These are phyloP conservation scores for Drosophila mimetica DNA, from an alignment of 2,888 invertebrate genomes.

Conservation along the genomic window DNA sequence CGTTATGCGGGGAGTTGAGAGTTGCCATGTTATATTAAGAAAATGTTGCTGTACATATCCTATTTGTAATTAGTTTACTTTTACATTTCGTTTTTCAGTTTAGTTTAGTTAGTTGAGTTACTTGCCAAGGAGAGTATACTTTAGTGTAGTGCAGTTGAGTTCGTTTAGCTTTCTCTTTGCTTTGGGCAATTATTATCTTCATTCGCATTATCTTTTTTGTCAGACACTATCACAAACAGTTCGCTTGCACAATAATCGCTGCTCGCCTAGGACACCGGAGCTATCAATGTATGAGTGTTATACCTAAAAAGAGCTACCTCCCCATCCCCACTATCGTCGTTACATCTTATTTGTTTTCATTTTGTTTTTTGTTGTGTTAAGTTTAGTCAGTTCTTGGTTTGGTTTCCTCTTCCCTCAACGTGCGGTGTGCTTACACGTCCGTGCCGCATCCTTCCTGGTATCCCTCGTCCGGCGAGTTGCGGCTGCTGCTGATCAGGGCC, in stretches of 20 bases:
- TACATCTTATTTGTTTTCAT: not conserved
- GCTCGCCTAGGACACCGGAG: conserved; percentile 45
- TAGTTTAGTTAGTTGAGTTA: conserved; percentile 53
- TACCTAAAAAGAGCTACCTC: conserved; percentile 21
- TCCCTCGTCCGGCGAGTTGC: conserved; percentile 95
- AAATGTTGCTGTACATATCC: conserved; percentile 45
- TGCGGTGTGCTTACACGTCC: conserved; percentile 88
- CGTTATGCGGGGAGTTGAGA: conserved; percentile 71
- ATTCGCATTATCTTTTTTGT: conserved; percentile 73
- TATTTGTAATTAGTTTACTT: conserved; percentile 31
- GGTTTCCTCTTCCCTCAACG: conserved; percentile 3
- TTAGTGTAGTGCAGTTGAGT: conserved; percentile 45
- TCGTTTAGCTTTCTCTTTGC: conserved; percentile 33
- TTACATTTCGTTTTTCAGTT: conserved; percentile 20
- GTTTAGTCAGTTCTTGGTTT: conserved; percentile 78
- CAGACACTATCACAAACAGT: conserved; percentile 84
- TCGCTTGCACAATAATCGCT: conserved; percentile 67
- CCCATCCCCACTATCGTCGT: conserved; percentile 1
- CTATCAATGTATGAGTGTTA: conserved; percentile 42
- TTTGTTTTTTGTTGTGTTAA: conserved; percentile 42
- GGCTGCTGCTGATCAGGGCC: conserved; percentile 91
- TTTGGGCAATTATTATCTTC: conserved; percentile 76
- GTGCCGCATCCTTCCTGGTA: conserved; percentile 97
- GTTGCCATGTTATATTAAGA: conserved; percentile 39
- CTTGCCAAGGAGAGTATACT: conserved; percentile 75